These are phyloP conservation scores for Gambelia wislizenii DNA, from an alignment of 2,797 vertebrate species.

Conservation along the genomic window DNA sequence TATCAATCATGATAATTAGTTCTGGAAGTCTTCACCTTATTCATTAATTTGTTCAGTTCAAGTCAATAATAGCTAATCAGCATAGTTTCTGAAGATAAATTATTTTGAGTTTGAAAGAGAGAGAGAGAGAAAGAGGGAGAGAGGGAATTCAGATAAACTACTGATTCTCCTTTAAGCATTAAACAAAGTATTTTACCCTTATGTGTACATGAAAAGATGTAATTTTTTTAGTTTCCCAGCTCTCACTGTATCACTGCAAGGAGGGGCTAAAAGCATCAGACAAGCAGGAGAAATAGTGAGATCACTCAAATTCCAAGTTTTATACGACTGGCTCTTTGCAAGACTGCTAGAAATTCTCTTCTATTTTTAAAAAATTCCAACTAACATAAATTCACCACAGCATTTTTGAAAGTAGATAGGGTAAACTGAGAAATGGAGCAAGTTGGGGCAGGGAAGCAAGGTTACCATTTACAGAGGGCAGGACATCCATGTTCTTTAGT, in stretches of 20 bases:
- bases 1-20: neutral
- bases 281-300: neutral
- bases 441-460: neutral
- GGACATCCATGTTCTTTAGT: neutral
- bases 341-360: neutral
- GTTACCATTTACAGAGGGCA: neutral
- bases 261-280: neutral
- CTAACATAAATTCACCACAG: too few relatives aligned
- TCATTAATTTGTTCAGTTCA: neutral
- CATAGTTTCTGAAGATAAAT: constrained; percentile 1
- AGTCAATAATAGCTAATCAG: neutral
- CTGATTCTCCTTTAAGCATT: neutral
- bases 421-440: neutral
- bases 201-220: neutral
- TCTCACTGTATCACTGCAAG: neutral
- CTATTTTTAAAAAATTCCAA: neutral
- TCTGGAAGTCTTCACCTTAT: neutral
- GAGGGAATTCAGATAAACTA: neutral
- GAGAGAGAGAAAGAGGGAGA: too few relatives aligned
- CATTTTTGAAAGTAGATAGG: neutral
- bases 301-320: neutral
- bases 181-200: neutral
- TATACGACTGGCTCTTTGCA: neutral
- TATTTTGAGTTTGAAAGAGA: neutral
- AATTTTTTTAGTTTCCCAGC: neutral